Conservation (phyloP, 1,140 invertebrate species). For the Prorops nasuta region DNA sequence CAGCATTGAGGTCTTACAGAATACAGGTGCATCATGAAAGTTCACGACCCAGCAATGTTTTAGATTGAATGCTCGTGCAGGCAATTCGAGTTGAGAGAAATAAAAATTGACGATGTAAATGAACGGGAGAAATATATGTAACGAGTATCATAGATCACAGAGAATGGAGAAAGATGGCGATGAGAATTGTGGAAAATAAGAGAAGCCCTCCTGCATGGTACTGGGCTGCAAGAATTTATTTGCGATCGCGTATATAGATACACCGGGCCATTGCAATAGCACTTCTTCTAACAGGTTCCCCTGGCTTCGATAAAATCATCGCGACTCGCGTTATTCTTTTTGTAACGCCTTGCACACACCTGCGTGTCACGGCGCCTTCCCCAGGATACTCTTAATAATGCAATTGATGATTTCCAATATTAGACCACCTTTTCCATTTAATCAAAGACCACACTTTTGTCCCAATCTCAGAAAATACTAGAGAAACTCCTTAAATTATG, state of each 20-base stretch:
- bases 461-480: no score
- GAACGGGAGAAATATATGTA: no score
- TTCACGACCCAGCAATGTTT: no score
- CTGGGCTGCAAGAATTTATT: constrained; percentile 39
- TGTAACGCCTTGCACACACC: constrained; percentile 30
- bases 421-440: no score
- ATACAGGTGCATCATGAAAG: no score
- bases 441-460: no score
- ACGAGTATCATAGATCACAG: constrained; percentile 23
- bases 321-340: constrained; percentile 33
- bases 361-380: constrained; percentile 14
- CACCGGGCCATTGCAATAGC: constrained; percentile 39
- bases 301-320: constrained; percentile 42
- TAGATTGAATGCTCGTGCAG: no score
- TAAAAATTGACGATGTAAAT: no score
- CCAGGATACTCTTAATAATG: constrained; percentile 29
- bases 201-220: constrained; percentile 29
- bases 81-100: no score
- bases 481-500: no score
- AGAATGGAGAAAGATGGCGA: constrained; percentile 4
- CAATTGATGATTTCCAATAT: constrained; percentile 23
- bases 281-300: constrained; percentile 46
- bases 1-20: no score
- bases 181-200: constrained; percentile 30
- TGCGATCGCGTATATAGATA: constrained; percentile 42